These are phyloP conservation scores for Zonitis immaculata DNA, from an alignment of 2,888 invertebrate species.

Conservation along the genomic window DNA sequence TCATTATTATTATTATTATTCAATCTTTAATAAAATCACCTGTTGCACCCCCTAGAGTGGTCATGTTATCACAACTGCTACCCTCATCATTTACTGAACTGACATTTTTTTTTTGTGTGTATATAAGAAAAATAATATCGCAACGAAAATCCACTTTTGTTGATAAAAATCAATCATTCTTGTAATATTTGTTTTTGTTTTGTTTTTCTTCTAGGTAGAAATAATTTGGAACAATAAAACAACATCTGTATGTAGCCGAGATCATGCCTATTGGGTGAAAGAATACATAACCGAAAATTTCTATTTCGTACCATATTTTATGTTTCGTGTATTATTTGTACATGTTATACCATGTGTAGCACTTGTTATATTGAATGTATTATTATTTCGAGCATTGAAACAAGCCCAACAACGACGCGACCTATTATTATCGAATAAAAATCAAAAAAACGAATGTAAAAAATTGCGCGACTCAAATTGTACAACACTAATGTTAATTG, in stretches of 20 bases:
- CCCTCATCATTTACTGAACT: neutral
- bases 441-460: slow-evolving; percentile 70
- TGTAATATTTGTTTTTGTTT: no score
- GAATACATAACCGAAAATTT: slow-evolving; percentile 62
- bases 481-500: slow-evolving; percentile 82
- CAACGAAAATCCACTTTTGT: no score
- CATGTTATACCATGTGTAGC: slow-evolving; percentile 86
- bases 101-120: neutral
- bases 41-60: neutral
- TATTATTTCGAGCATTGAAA: slow-evolving; percentile 81
- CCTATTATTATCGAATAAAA: slow-evolving; percentile 44
- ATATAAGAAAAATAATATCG: no score
- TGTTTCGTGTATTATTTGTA: slow-evolving; percentile 87
- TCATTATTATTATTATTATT: neutral
- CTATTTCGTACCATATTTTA: slow-evolving; percentile 78
- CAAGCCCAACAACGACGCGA: slow-evolving; percentile 62
- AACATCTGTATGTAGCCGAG: slow-evolving; percentile 62
- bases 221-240: slow-evolving; percentile 67
- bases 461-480: slow-evolving; percentile 75
- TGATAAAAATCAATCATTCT: slow-evolving; percentile 12
- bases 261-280: slow-evolving; percentile 66
- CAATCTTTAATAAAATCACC: neutral
- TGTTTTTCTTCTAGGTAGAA: slow-evolving; percentile 52
- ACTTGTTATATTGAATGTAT: slow-evolving; percentile 80
- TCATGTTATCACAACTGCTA: neutral